A percentile compares a stretch with the other conserved stretches of the same genome.
phyloP scores from a whole-genome alignment of 2,888 invertebrate genomes.

The Pollenia angustigena region DNA sequence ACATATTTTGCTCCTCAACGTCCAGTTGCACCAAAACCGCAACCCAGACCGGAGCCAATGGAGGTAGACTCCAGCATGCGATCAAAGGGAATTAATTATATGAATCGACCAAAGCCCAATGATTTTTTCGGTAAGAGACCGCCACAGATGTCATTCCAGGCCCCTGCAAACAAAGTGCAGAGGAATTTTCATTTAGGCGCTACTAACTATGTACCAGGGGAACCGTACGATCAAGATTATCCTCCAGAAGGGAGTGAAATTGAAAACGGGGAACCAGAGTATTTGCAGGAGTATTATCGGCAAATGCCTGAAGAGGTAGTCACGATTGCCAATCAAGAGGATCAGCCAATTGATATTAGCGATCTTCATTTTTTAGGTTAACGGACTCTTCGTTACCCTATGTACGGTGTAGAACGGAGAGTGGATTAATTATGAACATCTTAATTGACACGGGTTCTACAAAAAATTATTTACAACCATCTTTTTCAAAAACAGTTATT shows the following conservation, averaged over 20 bases:
- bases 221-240: not conserved
- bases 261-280: not conserved
- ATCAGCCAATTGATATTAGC: not conserved
- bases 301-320: not conserved
- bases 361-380: slow-evolving; percentile 43
- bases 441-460: slow-evolving; percentile 42
- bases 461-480: slow-evolving; percentile 48
- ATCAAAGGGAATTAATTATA: slow-evolving; percentile 19
- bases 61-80: slow-evolving; percentile 4
- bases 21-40: slow-evolving; percentile 47
- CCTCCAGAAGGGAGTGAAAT: not conserved
- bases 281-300: slow-evolving; percentile 8
- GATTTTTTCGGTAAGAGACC: slow-evolving; percentile 35
- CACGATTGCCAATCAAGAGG: no score
- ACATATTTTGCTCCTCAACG: slow-evolving; percentile 12
- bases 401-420: slow-evolving; percentile 27
- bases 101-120: slow-evolving; percentile 14
- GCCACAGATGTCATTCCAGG: not conserved
- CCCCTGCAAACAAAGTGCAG: slow-evolving; percentile 5
- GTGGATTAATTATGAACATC: slow-evolving; percentile 36
- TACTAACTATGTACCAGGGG: not conserved
- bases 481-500: not conserved
- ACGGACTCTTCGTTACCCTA: slow-evolving; percentile 50
- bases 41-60: slow-evolving; percentile 47
- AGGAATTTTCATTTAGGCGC: slow-evolving; percentile 22